Base-by-base conservation (phyloP, 2,888 invertebrate genomes). In the Peribatodes rhomboidaria region DNA sequence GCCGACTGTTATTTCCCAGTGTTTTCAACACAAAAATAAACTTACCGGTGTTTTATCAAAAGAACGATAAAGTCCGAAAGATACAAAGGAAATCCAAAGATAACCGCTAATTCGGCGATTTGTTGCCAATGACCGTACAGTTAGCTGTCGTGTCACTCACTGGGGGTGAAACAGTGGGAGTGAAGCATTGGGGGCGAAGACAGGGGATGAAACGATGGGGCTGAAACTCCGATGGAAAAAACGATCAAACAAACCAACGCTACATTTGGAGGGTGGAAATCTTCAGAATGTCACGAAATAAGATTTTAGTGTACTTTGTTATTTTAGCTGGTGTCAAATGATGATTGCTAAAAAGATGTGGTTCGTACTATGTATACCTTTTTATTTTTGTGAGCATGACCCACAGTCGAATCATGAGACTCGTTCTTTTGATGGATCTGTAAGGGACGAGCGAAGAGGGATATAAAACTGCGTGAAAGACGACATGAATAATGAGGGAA, bases 71-170 rank as follows among this genome's bases (percentile, higher is more conserved):
- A 58, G 52, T 53, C 46, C 27, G 16, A 46, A 39, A 31, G 37
- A 62, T 44, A 56, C 62, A 63, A 58, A 65, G 22, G 31, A 31
- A 65, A 50, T 9, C 42, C 58, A 13, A 16, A 39, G 54, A 65
- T 46, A 60, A 56, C 55, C 44, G 47, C 42, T 49, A 59, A 49
- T 64, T 64, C 56, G 65, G 56, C 20, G 50, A 60, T 63, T 68
- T 65, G 69, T 69, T 68, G 67, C 47, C 67, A 66, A 69, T 71
- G 67, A 66, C 63, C 65, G 49, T 65, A 55, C 61, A 60, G 65
- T 67, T 67, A 60, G 64, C 69, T 62, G 69, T 67, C 69, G 67
- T 62, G 69, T 67, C 69, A 69, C 63, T 65, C 65, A 14, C 55
- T 31, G 20, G 22, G 39, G n/a, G n/a, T n/a, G n/a, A n/a, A n/a